Base-by-base conservation (phyloP, 2,113 vertebrate species). In the Percina caprodes region DNA sequence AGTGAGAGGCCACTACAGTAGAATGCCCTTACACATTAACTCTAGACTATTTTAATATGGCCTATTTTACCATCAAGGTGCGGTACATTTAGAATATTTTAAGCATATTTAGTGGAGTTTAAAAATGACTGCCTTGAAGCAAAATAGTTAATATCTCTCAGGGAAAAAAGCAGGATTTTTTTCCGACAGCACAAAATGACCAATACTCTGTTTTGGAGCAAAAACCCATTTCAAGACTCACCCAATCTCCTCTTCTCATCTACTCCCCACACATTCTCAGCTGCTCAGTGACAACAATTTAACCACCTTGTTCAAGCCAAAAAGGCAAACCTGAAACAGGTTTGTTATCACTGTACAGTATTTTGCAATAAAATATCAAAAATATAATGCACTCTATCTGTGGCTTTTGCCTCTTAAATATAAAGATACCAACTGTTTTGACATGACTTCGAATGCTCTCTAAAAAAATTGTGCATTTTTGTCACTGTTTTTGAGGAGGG, bases 171-270 rank as follows among this genome's bases (percentile, higher is more conserved):
- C 39, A 16, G 55, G 30, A 55, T 45, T 51, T 67, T 1, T 71
- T 39, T 24, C 23, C n/a, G 49, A 45, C 42, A 39, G 15, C 45
- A 87, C 59, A 63, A 78, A 86, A 79, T 83, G 73, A 88, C 52
- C 65, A 70, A 5, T 78, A 26, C 69, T 54, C 49, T 67, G 55
- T 82, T 86, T 48, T 62, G 24, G 23, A 78, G 48, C 24, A 79
- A 85, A 85, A 89, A 67, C 60, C 73, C 0, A 84, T 91, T 86
- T 84, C 56, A 85, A 71, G 79, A 76, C 58, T 78, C 48, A 55
- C 55, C 77, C 74, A 83, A 52, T 83, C 33, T 59, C 78, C 51
- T 65, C 18, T 16, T 84, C 75, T 83, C 60, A 71, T 83, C 69
- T 74, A 3, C 61, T 76, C 35, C 15, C 23, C 56, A 45, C 72